Evolutionary conservation across 1,140 invertebrate genomes (phyloP).

Genomic region (Monomorium pharaonis): DNA sequence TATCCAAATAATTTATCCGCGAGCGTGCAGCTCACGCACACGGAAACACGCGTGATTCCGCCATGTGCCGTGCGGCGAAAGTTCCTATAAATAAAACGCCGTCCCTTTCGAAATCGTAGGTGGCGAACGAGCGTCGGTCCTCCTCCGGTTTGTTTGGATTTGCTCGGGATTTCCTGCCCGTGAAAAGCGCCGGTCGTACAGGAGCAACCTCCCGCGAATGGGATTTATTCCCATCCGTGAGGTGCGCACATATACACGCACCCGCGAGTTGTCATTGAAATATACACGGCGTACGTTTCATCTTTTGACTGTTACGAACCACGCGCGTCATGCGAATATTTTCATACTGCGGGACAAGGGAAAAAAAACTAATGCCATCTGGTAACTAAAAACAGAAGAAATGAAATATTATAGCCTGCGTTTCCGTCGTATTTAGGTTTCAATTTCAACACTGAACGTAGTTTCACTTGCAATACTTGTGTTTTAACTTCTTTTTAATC

Average conservation of each 20-base stretch:
- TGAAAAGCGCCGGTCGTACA: slow-evolving; percentile 56
- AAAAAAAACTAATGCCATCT: slow-evolving; percentile 20
- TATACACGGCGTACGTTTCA: slow-evolving; percentile 42
- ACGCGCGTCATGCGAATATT: slow-evolving; percentile 9
- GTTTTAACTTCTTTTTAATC: not conserved
- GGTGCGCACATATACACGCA: slow-evolving; percentile 14
- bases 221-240: slow-evolving; percentile 68
- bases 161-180: slow-evolving; percentile 72
- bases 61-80: slow-evolving; percentile 73
- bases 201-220: slow-evolving; percentile 51
- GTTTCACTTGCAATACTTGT: not conserved
- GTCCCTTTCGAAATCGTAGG: slow-evolving; percentile 75
- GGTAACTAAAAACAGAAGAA: not conserved
- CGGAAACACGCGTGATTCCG: slow-evolving; percentile 71
- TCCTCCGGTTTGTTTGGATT: slow-evolving; percentile 74
- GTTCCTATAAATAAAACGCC: slow-evolving; percentile 74
- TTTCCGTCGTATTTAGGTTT: not conserved
- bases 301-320: slow-evolving; percentile 32
- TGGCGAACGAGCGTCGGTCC: slow-evolving; percentile 65
- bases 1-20: slow-evolving; percentile 77
- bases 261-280: slow-evolving; percentile 36
- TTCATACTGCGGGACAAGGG: not conserved
- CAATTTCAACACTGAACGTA: slow-evolving; percentile 8
- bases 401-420: not conserved
- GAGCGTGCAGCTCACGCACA: slow-evolving; percentile 59